Percentiles rank a stretch among this genome's conserved stretches.
Evolutionary conservation across 2,888 invertebrate genomes (phyloP).

Genomic region (Erebia epiphron): DNA sequence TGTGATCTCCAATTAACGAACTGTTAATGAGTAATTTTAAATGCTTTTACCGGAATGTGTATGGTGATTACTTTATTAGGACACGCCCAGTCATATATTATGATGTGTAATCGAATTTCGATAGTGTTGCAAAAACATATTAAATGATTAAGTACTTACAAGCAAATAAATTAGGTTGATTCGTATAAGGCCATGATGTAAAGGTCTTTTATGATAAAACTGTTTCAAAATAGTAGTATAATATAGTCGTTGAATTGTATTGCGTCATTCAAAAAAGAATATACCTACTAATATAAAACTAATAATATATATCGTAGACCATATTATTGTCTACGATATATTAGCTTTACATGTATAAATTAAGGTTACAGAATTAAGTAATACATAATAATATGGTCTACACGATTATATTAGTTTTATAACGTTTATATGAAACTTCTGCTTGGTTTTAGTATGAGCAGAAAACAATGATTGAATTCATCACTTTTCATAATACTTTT

Average conservation of each 20-base stretch:
- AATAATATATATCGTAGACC: too few relatives aligned
- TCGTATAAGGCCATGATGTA: background rate
- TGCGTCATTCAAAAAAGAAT: background rate
- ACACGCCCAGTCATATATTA: background rate
- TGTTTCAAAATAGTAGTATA: background rate
- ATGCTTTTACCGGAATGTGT: conserved; percentile 12
- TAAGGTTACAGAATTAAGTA: too few relatives aligned
- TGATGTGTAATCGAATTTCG: conserved; percentile 8
- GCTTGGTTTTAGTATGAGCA: too few relatives aligned
- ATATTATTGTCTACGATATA: too few relatives aligned
- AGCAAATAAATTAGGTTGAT: conserved; percentile 2
- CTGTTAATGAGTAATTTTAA: conserved; percentile 25
- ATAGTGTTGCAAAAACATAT: conserved; percentile 5
- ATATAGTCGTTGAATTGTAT: background rate
- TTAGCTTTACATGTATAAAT: too few relatives aligned
- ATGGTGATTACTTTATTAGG: conserved; percentile 9
- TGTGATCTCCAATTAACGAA: conserved; percentile 35
- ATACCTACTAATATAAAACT: too few relatives aligned
- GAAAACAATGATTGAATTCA: too few relatives aligned
- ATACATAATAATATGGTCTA: too few relatives aligned
- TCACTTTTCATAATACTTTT: too few relatives aligned
- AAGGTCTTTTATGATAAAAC: background rate
- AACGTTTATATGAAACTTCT: too few relatives aligned
- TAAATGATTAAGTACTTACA: background rate
- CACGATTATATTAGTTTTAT: too few relatives aligned